phyloP scores from a whole-genome alignment of 2,888 invertebrate genomes.

The Cybosia mesomella region DNA sequence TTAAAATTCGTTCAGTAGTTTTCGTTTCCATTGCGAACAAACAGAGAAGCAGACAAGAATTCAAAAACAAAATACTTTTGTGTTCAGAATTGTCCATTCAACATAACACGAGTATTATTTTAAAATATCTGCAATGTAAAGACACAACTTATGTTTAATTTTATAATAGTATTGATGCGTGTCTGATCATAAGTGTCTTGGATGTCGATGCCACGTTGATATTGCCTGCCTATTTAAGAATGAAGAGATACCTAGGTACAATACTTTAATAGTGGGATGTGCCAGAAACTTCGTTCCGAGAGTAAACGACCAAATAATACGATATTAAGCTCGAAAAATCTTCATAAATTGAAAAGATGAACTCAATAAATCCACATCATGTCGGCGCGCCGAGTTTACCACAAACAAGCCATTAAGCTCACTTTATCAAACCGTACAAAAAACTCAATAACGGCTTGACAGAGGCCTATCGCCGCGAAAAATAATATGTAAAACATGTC shows the following conservation, averaged over 20 bases:
- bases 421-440: slow-evolving; percentile 24
- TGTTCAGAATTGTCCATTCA: no score
- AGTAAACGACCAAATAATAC: slow-evolving; percentile 10
- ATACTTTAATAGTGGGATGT: background rate
- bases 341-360: slow-evolving; percentile 21
- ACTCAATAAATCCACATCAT: slow-evolving; percentile 19
- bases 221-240: background rate
- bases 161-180: no score
- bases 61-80: no score
- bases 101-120: no score
- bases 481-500: slow-evolving; percentile 23
- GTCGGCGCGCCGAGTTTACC: slow-evolving; percentile 7
- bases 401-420: slow-evolving; percentile 24
- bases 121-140: no score
- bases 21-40: no score
- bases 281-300: background rate
- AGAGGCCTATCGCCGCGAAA: slow-evolving; percentile 16
- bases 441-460: slow-evolving; percentile 21
- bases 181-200: no score
- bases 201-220: no score
- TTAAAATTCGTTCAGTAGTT: no score
- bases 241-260: background rate
- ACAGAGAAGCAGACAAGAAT: no score
- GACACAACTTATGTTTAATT: no score
- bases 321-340: slow-evolving; percentile 3